Evolutionary conservation across 1,140 invertebrate species (phyloP).

Genomic region (Bilobella aurantiaca): DNA sequence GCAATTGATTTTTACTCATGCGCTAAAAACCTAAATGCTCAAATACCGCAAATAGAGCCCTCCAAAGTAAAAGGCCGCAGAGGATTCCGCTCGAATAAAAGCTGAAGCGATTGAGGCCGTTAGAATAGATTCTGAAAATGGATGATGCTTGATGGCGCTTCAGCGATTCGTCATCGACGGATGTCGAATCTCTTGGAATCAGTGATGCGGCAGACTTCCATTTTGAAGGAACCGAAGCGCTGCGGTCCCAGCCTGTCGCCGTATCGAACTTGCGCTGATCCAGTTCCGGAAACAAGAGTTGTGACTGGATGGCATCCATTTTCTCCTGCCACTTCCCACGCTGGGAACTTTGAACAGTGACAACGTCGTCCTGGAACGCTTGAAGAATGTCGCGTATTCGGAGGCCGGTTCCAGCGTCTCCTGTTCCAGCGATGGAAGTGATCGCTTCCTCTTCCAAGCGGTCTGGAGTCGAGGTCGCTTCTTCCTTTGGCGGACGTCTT

Average conservation of each 20-base stretch:
- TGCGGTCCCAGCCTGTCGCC: not conserved
- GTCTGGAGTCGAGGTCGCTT: too few species aligned
- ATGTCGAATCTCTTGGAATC: not conserved
- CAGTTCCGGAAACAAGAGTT: not conserved
- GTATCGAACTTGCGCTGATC: not conserved
- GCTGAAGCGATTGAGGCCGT: not conserved
- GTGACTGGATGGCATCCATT: not conserved
- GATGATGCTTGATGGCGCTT: too few species aligned
- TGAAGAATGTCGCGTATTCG: not conserved
- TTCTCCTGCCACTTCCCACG: not conserved
- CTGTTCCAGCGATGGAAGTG: not conserved
- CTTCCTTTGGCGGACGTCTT: too few species aligned
- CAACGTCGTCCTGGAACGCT: not conserved
- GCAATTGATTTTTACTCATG: not conserved
- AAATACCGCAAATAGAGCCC: not conserved
- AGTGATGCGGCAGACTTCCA: not conserved
- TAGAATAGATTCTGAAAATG: too few species aligned
- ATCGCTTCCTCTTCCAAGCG: not conserved
- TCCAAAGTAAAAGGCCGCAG: not conserved
- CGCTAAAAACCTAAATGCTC: not conserved
- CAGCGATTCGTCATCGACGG: not conserved
- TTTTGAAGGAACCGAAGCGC: not conserved
- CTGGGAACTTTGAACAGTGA: not conserved
- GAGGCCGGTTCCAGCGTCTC: not conserved
- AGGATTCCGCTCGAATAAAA: not conserved